Conservation (phyloP, 2,888 invertebrate species). For the Entomobrya multifasciata region DNA sequence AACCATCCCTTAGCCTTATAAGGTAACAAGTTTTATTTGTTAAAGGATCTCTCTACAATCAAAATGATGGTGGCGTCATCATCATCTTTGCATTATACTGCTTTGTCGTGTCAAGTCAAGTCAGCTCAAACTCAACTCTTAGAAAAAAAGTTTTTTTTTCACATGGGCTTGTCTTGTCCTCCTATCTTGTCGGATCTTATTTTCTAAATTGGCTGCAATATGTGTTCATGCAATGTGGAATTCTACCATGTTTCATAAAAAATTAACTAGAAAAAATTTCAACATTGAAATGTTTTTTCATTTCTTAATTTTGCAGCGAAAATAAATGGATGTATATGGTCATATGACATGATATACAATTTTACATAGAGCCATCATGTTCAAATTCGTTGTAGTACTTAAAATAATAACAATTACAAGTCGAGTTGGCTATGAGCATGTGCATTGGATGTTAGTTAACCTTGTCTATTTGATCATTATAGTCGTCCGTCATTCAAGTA, state of each 20-base stretch:
- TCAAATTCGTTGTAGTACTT: constrained; percentile 25
- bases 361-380: not conserved
- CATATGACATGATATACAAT: not conserved
- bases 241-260: not conserved
- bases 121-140: no score
- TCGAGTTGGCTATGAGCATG: constrained; percentile 20
- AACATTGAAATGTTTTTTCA: constrained; percentile 7
- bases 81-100: not conserved
- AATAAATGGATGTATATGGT: constrained; percentile 4
- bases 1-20: constrained; percentile 42
- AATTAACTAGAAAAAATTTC: not conserved
- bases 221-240: no score
- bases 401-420: constrained; percentile 57
- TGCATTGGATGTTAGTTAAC: not conserved
- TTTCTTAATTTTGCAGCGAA: constrained; percentile 14
- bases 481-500: no score
- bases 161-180: not conserved
- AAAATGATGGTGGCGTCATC: constrained; percentile 26
- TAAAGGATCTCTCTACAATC: not conserved
- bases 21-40: constrained; percentile 44
- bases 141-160: not conserved
- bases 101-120: constrained; percentile 6
- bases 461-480: no score
- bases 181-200: not conserved
- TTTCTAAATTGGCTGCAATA: constrained; percentile 19